Percentiles rank a stretch among this genome's conserved stretches.
Evolutionary conservation across 2,888 invertebrate species (phyloP).

Genomic region (Drosophila macrospina): DNA sequence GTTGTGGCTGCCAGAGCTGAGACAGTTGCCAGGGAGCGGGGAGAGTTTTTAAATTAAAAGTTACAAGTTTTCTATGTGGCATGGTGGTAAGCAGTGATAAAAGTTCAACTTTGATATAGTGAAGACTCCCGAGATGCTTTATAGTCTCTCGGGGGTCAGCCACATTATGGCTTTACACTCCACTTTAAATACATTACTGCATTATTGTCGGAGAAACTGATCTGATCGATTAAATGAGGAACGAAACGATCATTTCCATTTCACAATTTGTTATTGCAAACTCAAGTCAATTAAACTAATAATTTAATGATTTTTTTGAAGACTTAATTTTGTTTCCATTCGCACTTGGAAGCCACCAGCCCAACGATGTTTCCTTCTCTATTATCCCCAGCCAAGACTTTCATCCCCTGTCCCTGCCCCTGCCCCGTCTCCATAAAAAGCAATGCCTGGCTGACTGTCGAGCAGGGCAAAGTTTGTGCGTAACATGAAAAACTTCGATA

Average conservation of each 20-base stretch:
- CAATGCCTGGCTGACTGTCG: slow-evolving; percentile 53
- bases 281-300: slow-evolving; percentile 42
- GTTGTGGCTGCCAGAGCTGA: slow-evolving; percentile 72
- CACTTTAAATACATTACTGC: not conserved
- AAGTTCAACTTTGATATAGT: slow-evolving; percentile 50
- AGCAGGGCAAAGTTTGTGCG: slow-evolving; percentile 76
- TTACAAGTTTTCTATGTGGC: slow-evolving; percentile 58
- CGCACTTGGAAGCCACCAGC: slow-evolving; percentile 1
- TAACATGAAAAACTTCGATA: slow-evolving; percentile 81
- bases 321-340: slow-evolving; percentile 41
- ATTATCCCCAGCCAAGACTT: slow-evolving; percentile 23
- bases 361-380: slow-evolving; percentile 26
- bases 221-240: slow-evolving; percentile 7
- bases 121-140: slow-evolving; percentile 4
- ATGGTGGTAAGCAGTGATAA: slow-evolving; percentile 53
- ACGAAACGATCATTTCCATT: slow-evolving; percentile 19
- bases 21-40: slow-evolving; percentile 48
- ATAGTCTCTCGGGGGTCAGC: not conserved
- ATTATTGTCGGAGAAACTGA: not conserved
- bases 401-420: slow-evolving; percentile 11
- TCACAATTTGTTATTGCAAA: slow-evolving; percentile 18
- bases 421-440: slow-evolving; percentile 50
- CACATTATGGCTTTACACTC: not conserved
- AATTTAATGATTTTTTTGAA: slow-evolving; percentile 60
- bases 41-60: slow-evolving; percentile 65